These are phyloP conservation scores for Nasalis larvatus DNA, from an alignment of 2,113 vertebrate genomes.

Conservation along the genomic window DNA sequence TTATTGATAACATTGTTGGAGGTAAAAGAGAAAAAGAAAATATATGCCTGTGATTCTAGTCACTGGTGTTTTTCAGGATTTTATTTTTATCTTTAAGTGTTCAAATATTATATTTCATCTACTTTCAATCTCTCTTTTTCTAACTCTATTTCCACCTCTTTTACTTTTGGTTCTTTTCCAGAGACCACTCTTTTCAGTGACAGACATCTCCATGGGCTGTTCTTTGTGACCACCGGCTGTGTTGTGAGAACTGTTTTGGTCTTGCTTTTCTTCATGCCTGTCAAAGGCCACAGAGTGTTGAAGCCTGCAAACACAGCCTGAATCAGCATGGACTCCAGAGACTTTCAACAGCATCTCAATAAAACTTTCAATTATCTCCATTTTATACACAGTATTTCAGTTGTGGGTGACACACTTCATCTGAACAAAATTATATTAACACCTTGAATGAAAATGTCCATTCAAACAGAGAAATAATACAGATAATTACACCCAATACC, in stretches of 20 bases:
- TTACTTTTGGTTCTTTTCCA: neutral
- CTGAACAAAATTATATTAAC: neutral
- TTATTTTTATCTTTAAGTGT: neutral
- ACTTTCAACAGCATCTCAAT: neutral
- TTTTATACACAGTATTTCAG: neutral
- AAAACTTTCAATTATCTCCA: slow-evolving; percentile 35
- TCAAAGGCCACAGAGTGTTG: slow-evolving; percentile 1
- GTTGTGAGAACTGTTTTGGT: neutral
- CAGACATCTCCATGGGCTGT: neutral
- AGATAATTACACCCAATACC: slow-evolving; percentile 11
- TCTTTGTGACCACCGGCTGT: neutral
- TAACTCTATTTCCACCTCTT: neutral
- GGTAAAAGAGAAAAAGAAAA: neutral
- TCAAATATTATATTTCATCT: neutral
- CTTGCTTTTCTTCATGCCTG: slow-evolving; percentile 41
- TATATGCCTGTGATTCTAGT: neutral
- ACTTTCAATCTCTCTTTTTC: neutral
- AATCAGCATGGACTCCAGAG: neutral
- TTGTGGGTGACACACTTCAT: neutral
- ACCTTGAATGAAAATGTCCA: neutral
- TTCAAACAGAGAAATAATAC: slow-evolving; percentile 6
- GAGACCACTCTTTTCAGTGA: slow-evolving; percentile 21
- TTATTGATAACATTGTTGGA: neutral
- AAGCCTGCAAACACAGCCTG: neutral
- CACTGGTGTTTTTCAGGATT: slow-evolving; percentile 1